A percentile compares a stretch with the other conserved stretches of the same genome.
phyloP scores from a whole-genome alignment of 2,888 invertebrate genomes.

The Chrysomela aeneicollis region DNA sequence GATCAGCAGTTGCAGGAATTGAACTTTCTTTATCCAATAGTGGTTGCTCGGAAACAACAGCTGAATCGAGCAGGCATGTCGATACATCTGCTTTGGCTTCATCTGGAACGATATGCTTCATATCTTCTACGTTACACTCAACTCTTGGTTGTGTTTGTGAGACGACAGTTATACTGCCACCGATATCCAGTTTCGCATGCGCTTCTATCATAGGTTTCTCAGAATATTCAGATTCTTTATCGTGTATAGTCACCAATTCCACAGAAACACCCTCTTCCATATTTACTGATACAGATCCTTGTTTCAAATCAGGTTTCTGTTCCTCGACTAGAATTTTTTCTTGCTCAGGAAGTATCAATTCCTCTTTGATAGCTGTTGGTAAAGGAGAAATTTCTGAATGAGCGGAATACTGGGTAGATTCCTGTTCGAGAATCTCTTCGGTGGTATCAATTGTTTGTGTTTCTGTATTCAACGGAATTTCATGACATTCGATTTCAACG shows the following conservation, averaged over 20 bases:
- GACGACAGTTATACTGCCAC: conserved; percentile 56
- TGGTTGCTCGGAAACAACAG: conserved; percentile 56
- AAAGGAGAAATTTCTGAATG: conserved; percentile 56
- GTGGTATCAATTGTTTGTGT: conserved; percentile 58
- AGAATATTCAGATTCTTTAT: conserved; percentile 60
- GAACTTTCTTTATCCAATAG: conserved; percentile 61
- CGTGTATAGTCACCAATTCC: conserved; percentile 62
- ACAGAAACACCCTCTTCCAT: conserved; percentile 61
- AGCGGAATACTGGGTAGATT: conserved; percentile 55
- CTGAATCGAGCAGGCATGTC: conserved; percentile 53
- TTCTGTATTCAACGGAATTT: conserved; percentile 64
- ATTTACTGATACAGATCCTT: conserved; percentile 58
- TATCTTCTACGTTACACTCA: conserved; percentile 36
- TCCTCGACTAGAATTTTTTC: conserved; percentile 55
- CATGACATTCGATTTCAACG: conserved; percentile 57
- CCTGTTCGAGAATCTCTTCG: conserved; percentile 54
- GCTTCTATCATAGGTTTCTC: conserved; percentile 41
- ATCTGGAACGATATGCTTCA: conserved; percentile 33
- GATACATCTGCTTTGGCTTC: conserved; percentile 45
- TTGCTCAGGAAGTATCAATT: conserved; percentile 61
- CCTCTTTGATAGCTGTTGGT: conserved; percentile 59
- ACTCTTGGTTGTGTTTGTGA: conserved; percentile 43
- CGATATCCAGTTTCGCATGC: conserved; percentile 42
- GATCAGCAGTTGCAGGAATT: conserved; percentile 50
- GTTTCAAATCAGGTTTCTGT: conserved; percentile 56